Conservation (phyloP, 1,140 invertebrate genomes). For the Sweltsa coloradensis region DNA sequence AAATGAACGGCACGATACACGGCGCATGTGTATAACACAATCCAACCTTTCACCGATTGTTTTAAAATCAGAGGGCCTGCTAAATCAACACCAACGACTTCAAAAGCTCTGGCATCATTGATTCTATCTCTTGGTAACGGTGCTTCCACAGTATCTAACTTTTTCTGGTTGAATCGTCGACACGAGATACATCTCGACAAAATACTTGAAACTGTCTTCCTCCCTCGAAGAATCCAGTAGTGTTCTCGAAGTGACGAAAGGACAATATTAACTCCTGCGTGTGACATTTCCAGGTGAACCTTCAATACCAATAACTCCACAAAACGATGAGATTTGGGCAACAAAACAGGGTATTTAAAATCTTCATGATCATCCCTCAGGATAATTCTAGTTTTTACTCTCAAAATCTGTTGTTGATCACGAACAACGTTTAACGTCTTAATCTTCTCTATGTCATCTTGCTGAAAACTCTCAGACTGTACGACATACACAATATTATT, state of each 20-base stretch:
- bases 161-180: conserved; percentile 18
- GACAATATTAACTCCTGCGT: conserved; percentile 12
- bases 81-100: conserved; percentile 20
- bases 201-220: conserved; percentile 18
- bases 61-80: conserved; percentile 22
- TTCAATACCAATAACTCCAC: conserved; percentile 8
- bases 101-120: conserved; percentile 18
- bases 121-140: conserved; percentile 18
- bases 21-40: conserved; percentile 27
- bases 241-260: conserved; percentile 15
- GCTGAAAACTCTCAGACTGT: conserved; percentile 8
- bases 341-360: conserved; percentile 11
- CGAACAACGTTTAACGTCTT: neutral
- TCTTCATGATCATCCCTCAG: neutral
- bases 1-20: conserved; percentile 26
- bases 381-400: conserved; percentile 9
- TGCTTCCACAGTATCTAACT: conserved; percentile 13
- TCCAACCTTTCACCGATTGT: conserved; percentile 21
- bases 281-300: conserved; percentile 5
- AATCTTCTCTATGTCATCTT: neutral
- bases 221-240: conserved; percentile 21
- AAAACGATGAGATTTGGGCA: conserved; percentile 11
- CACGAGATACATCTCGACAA: conserved; percentile 22
- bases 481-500: neutral
- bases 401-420: neutral